Base-by-base conservation (phyloP, 2,888 invertebrate genomes). In the Nematopogon swammerdamellus region DNA sequence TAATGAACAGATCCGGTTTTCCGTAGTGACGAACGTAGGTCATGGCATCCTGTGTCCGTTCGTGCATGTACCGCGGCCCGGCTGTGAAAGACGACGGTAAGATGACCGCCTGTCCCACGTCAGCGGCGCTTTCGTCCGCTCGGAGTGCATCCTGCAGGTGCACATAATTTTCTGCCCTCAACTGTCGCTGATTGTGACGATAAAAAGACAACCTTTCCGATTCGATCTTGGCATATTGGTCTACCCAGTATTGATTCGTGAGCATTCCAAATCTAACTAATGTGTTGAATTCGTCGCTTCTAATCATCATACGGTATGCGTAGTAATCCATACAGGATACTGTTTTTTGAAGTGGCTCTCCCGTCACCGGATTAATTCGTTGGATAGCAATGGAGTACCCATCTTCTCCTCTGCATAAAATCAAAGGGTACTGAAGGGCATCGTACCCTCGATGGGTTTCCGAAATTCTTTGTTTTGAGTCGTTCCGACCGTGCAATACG, bases 351-450 rank as follows among this genome's bases (percentile, higher is more conserved):
- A 10, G 25, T 4, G 25, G 25, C 10, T 25, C 25, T 6, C 25
- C 25, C 4, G 25, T 25, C 5, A 25, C 10, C 25, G 25, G 25
- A 10, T 25, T 25, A 10, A 10, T 25, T 10, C 10, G 25, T 6
- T 4, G 25, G 25, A 25, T 25, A 25, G 25, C 10, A 6, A 25
- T 25, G 10, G 25, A 25, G 10, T 25, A 25, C 4, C 25, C 25
- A 10, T 25, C 25, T 10, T 25, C 25, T 25, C 25, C 25, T 10
- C 25, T 4, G 10, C 25, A 25, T 10, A 25, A 10, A 4, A 25
- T 25, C 10, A 25, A 25, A 25, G 25, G 25, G 54, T 72, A 73
- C n/a, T n/a, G n/a, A n/a, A n/a, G n/a, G n/a, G n/a, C n/a, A n/a
- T n/a, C n/a, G n/a, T n/a, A n/a, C n/a, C 51, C 55, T 11, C 60